Evolutionary conservation across 2,113 vertebrate genomes (phyloP), one percentile per base, ranked within the genome.

Genomic region (Callorhinus ursinus): DNA sequence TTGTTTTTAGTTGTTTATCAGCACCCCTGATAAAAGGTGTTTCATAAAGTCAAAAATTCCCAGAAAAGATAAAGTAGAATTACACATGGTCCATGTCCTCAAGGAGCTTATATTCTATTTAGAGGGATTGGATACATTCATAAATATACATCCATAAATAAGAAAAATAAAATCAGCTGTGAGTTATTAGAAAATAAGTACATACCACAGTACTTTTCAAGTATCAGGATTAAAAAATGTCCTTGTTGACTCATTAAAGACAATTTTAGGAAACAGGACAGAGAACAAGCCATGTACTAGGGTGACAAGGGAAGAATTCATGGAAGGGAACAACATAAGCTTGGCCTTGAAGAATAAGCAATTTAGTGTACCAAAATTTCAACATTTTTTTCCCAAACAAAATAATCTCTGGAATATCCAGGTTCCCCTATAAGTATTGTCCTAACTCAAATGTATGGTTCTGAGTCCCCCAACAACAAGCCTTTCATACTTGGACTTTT

Each of bases 401-500:
- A 92, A 94, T 33, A 61, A 89, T 80, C 77, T 93, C 39, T 19
- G 18, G 51, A 95, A 95, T 13, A 67, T 39, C n/a, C 77, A n/a
- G 72, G 51, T 91, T 91, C 28, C 33, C 51, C 8, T 63, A 16
- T 65, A 53, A 90, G 19, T 21, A 15, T 26, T 55, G 21, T 61
- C 36, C 28, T 69, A 84, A 77, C 51, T 72, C 53, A 42, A 77
- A 76, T 21, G 28, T 85, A 61, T 51, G 13, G 3, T 77, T 46
- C 15, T 31, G 76, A 92, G 90, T 83, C 16, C 22, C 59, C 61
- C 11, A 49, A 28, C 22, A 76, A 33, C 4, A 89, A 85, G 88
- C 7, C 63, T 93, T 96, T 97, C 95, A 95, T 81, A 95, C 80
- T 96, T 96, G 95, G 95, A 96, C 96, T 97, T 97, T 97, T 93